A percentile compares a stretch with the other conserved stretches of the same genome.
phyloP scores from a whole-genome alignment of 64 coral and sea anemone genomes.

The Dendronephthya gigantea region DNA sequence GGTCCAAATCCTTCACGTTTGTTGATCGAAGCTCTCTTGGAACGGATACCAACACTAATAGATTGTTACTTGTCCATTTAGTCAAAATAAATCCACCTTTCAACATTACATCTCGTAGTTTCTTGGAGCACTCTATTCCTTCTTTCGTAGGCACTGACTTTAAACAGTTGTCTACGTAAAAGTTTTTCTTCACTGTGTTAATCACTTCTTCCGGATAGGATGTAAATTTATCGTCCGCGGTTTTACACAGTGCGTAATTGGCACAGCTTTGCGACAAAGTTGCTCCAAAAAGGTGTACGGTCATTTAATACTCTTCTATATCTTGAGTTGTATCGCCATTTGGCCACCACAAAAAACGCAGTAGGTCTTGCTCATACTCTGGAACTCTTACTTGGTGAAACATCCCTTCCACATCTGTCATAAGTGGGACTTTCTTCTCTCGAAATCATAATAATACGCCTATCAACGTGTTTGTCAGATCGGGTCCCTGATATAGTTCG shows the following conservation, averaged over 20 bases:
- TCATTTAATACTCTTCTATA: neutral
- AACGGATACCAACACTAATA: neutral
- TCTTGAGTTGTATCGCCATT: neutral
- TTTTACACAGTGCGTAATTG: neutral
- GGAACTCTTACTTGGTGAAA: constrained; percentile 21
- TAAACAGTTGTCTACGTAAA: neutral
- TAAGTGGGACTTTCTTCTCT: neutral
- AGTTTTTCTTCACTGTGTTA: neutral
- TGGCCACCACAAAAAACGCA: constrained; percentile 4
- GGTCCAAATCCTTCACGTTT: neutral
- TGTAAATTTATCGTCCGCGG: neutral
- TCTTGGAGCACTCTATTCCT: neutral
- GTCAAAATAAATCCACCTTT: neutral
- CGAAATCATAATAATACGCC: constrained; percentile 11
- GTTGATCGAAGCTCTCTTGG: neutral
- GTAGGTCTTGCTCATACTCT: neutral
- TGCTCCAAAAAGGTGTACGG: neutral
- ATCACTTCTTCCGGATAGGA: neutral
- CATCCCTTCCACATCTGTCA: constrained; percentile 17
- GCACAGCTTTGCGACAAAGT: neutral
- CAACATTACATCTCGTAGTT: neutral
- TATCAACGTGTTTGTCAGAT: constrained; percentile 5
- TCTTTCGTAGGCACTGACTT: neutral
- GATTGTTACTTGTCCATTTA: neutral
- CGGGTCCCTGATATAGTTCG: constrained; percentile 14